These are phyloP conservation scores for Tetramorium bicarinatum DNA, from an alignment of 2,888 invertebrate genomes.

Conservation along the genomic window DNA sequence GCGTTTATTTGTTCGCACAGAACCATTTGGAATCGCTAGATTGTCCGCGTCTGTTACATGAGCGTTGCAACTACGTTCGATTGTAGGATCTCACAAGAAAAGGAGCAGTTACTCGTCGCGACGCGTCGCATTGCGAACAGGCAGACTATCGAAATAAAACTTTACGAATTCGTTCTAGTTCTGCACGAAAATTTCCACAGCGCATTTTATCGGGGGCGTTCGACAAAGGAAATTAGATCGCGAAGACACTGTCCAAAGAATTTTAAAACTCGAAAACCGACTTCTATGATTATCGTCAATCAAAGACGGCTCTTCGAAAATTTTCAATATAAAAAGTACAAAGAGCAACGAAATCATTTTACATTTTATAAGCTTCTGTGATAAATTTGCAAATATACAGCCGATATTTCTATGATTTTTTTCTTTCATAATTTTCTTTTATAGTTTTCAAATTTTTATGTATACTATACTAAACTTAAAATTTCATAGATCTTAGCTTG, in stretches of 20 bases:
- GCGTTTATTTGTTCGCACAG: background rate
- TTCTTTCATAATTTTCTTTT: background rate
- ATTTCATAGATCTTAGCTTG: background rate
- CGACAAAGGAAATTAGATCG: constrained; percentile 22
- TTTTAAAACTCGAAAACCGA: constrained; percentile 6
- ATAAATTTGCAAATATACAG: background rate
- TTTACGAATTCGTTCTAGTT: constrained; percentile 19
- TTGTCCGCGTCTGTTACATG: constrained; percentile 4
- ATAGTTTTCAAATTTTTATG: background rate
- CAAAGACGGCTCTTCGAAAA: background rate
- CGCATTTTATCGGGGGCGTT: background rate
- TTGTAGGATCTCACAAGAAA: background rate
- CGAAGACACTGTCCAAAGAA: constrained; percentile 9
- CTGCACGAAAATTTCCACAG: background rate
- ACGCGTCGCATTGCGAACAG: background rate
- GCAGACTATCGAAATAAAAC: constrained; percentile 26
- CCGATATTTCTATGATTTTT: background rate
- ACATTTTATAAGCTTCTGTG: background rate
- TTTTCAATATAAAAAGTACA: background rate
- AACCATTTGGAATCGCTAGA: background rate
- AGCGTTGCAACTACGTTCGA: background rate
- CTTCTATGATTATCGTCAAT: background rate
- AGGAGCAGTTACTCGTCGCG: background rate
- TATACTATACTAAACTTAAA: background rate
- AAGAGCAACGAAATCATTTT: background rate